Percentiles rank a stretch among this genome's conserved stretches.
phyloP scores from a whole-genome alignment of 2,113 vertebrate species.

The Machaerirhynchus nigripectus region DNA sequence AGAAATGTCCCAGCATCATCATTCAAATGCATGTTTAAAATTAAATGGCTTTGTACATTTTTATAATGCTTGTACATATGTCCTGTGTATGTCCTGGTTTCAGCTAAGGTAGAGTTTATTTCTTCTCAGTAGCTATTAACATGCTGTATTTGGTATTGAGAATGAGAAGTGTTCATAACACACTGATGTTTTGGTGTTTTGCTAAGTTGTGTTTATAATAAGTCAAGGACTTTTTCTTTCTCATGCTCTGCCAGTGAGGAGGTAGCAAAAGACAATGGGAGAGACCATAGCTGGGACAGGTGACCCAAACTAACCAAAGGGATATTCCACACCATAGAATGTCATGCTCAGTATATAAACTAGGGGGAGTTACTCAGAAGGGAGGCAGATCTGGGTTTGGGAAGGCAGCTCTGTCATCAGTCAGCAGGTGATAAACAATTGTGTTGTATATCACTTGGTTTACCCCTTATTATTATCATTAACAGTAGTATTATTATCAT shows the following conservation, averaged over 20 bases:
- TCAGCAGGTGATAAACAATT: not conserved
- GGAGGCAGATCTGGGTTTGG: not conserved
- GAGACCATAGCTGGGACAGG: not conserved
- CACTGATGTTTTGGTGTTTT: not conserved
- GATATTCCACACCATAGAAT: not conserved
- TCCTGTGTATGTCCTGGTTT: not conserved
- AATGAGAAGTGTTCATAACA: not conserved
- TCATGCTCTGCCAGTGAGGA: not conserved
- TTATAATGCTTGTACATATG: not conserved
- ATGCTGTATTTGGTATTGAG: not conserved
- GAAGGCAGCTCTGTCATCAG: not conserved
- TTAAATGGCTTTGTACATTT: not conserved
- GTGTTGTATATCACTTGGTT: not conserved
- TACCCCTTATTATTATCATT: not conserved
- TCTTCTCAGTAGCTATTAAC: not conserved
- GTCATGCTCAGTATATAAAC: not conserved
- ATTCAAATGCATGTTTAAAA: not conserved
- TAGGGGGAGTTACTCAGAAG: not conserved
- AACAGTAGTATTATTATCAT: not conserved
- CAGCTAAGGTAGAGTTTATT: not conserved
- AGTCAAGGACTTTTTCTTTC: not conserved
- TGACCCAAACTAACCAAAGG: not conserved
- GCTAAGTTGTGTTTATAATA: not conserved
- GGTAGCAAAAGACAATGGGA: not conserved
- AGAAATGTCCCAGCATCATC: not conserved